Conservation (phyloP, 2,113 vertebrate genomes). For the Vicugna pacos region DNA sequence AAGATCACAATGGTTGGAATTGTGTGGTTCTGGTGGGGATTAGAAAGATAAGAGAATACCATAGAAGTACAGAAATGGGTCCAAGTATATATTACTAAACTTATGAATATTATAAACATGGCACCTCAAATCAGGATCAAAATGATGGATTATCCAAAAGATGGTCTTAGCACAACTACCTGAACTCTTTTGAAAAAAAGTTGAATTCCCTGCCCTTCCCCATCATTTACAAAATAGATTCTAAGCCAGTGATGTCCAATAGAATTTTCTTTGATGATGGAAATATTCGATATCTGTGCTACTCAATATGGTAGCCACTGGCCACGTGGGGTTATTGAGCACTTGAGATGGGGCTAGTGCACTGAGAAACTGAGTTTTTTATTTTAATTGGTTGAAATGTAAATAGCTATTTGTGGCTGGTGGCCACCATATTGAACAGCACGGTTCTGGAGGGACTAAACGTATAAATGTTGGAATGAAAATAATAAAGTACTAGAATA, state of each 20-base stretch:
- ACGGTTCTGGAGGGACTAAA: background rate
- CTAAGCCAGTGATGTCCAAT: background rate
- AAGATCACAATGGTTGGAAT: background rate
- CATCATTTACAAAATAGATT: constrained; percentile 4
- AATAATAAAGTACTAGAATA: background rate
- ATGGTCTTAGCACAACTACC: background rate
- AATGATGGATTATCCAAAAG: background rate
- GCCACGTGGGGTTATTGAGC: background rate
- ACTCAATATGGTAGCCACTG: background rate
- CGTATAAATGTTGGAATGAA: background rate
- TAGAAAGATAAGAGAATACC: background rate
- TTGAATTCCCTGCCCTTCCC: background rate
- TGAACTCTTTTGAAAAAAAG: background rate
- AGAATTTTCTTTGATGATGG: background rate
- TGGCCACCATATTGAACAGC: background rate
- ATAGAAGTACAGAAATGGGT: background rate
- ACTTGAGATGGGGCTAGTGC: background rate
- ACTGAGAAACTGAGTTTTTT: background rate
- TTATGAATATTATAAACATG: background rate
- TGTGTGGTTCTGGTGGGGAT: background rate
- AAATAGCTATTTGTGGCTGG: background rate
- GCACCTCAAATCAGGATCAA: background rate
- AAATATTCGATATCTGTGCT: background rate
- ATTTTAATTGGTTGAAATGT: constrained; percentile 21
- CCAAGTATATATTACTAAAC: background rate